Evolutionary conservation across 2,888 invertebrate species (phyloP).

Genomic region (Allacma fusca): DNA sequence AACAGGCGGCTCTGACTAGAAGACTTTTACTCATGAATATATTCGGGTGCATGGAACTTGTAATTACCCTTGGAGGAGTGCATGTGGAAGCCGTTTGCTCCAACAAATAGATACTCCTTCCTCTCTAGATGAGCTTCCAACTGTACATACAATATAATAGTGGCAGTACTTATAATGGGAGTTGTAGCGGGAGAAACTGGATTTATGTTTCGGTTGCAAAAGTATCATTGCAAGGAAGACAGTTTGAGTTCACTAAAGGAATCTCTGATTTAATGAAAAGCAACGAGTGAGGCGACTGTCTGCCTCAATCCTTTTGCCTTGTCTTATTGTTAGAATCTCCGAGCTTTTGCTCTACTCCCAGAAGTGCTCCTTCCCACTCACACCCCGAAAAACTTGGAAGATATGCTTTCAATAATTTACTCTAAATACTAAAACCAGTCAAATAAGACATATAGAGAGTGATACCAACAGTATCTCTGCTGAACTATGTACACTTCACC

Average conservation of each 20-base stretch:
- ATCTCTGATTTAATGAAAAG: slow-evolving; percentile 35
- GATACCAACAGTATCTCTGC: no score
- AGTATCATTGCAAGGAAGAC: slow-evolving; percentile 2
- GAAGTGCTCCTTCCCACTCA: no score
- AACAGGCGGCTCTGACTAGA: not conserved
- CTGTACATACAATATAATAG: no score
- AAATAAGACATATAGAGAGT: no score
- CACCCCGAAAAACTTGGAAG: no score
- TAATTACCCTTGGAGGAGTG: not conserved
- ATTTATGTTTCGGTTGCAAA: not conserved
- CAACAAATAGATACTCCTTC: no score
- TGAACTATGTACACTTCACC: no score
- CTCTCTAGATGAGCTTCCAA: no score
- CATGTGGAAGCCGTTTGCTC: no score
- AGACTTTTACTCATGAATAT: not conserved
- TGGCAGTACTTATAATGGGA: not conserved
- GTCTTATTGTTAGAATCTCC: not conserved
- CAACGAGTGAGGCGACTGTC: slow-evolving; percentile 25
- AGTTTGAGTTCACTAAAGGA: slow-evolving; percentile 16
- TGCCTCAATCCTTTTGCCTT: slow-evolving; percentile 10
- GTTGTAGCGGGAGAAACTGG: not conserved
- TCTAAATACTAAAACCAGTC: no score
- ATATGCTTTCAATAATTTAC: no score
- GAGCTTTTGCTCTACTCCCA: not conserved
- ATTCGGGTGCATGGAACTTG: not conserved